Conservation (phyloP, 2,113 vertebrate genomes). For the Myiagra hebetior region DNA sequence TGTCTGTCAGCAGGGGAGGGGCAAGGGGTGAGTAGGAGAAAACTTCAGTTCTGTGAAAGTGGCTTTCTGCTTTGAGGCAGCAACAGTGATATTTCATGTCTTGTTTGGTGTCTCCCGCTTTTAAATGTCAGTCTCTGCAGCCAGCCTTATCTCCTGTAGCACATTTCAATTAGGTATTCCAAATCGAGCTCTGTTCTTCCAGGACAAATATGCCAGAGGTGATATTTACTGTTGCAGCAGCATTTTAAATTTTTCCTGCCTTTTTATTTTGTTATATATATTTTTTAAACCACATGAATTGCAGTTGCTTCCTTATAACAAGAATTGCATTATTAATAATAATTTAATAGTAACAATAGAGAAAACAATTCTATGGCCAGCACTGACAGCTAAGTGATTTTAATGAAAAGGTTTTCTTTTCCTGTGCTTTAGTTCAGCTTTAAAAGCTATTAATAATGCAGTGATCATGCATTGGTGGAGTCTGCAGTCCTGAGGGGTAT, state of each 20-base stretch:
- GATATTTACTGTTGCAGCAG: constrained; percentile 72
- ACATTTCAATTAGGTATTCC: constrained; percentile 83
- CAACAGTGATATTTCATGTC: constrained; percentile 74
- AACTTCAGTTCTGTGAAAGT: constrained; percentile 41
- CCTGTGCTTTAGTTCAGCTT: neutral
- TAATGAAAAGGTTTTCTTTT: constrained; percentile 18
- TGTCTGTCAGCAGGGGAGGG: neutral
- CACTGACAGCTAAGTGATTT: constrained; percentile 10
- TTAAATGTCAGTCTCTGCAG: constrained; percentile 78
- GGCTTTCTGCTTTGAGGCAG: constrained; percentile 66
- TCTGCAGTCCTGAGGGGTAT: neutral
- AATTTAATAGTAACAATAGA: constrained; percentile 17
- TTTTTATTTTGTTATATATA: neutral
- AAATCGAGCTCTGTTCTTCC: constrained; percentile 67
- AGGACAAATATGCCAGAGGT: constrained; percentile 74
- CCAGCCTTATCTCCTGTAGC: constrained; percentile 74
- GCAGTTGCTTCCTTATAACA: neutral
- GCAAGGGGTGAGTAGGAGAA: neutral
- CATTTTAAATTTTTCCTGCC: constrained; percentile 65
- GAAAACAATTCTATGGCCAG: neutral
- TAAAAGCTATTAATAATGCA: neutral
- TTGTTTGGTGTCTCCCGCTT: constrained; percentile 66
- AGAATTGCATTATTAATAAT: constrained; percentile 35
- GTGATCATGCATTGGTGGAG: neutral
- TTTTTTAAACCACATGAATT: neutral